A percentile compares a stretch with the other conserved stretches of the same genome.
Evolutionary conservation across 1,140 invertebrate species (phyloP).

Genomic region (Chironomus tepperi): DNA sequence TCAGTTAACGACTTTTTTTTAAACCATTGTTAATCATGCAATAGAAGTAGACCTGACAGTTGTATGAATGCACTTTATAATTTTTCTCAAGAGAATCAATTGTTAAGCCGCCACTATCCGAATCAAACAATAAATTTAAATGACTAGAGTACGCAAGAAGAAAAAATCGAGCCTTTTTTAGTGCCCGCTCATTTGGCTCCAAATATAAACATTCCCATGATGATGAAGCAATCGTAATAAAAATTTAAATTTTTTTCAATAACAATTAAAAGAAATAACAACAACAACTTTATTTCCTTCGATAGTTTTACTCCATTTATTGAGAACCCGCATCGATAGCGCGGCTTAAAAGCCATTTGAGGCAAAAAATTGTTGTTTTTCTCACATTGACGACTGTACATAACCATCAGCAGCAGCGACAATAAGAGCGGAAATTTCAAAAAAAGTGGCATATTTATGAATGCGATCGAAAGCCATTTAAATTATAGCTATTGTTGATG

Average conservation of each 20-base stretch:
- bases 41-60: not conserved
- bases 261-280: slow-evolving; percentile 9
- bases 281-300: slow-evolving; percentile 7
- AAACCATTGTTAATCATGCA: too few relatives aligned
- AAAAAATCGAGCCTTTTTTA: not conserved
- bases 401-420: not conserved
- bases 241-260: not conserved
- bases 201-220: not conserved
- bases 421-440: not conserved
- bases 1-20: too few relatives aligned
- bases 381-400: not conserved
- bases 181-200: not conserved
- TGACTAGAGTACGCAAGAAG: not conserved
- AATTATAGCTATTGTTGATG: too few relatives aligned
- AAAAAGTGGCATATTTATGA: not conserved
- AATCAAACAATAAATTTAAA: not conserved
- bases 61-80: slow-evolving; percentile 13
- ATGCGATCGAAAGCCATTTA: not conserved
- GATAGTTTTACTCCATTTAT: not conserved
- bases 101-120: not conserved
- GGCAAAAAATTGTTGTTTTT: too few relatives aligned
- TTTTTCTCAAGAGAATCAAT: not conserved
- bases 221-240: slow-evolving; percentile 12
- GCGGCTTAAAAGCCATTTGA: not conserved
- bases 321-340: not conserved